phyloP scores from a whole-genome alignment of 2,888 invertebrate genomes.

The Mythimna lalbum region DNA sequence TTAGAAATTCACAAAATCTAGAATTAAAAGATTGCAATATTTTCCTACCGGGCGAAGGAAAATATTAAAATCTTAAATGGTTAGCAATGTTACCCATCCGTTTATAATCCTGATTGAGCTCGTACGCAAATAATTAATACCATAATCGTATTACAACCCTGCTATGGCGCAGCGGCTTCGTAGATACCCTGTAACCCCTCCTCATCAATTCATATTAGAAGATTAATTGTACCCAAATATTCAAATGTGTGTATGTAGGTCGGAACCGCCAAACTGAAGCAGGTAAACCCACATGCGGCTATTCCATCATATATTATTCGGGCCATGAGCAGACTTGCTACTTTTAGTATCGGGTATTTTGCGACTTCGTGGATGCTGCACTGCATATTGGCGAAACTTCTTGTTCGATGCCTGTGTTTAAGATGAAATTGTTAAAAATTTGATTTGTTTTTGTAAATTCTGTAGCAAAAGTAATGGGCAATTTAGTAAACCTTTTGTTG shows the following conservation, averaged over 20 bases:
- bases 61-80: neutral
- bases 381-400: too few relatives aligned
- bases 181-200: slow-evolving; percentile 42
- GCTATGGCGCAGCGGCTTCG: slow-evolving; percentile 31
- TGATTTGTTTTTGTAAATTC: too few relatives aligned
- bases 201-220: slow-evolving; percentile 60
- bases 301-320: slow-evolving; percentile 56
- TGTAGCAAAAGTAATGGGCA: too few relatives aligned
- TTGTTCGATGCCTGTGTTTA: too few relatives aligned
- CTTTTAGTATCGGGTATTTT: neutral
- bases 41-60: neutral
- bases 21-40: too few relatives aligned
- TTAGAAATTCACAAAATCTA: too few relatives aligned
- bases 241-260: slow-evolving; percentile 61
- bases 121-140: slow-evolving; percentile 45
- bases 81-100: slow-evolving; percentile 9
- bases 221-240: slow-evolving; percentile 58
- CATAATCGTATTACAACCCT: slow-evolving; percentile 33
- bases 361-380: neutral
- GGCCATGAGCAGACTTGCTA: slow-evolving; percentile 22
- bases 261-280: slow-evolving; percentile 47
- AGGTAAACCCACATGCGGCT: slow-evolving; percentile 54
- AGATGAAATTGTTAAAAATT: too few relatives aligned
- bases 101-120: slow-evolving; percentile 42
- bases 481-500: too few relatives aligned